Evolutionary conservation across 2,113 vertebrate species (phyloP).

Genomic region (Colossoma macropomum): DNA sequence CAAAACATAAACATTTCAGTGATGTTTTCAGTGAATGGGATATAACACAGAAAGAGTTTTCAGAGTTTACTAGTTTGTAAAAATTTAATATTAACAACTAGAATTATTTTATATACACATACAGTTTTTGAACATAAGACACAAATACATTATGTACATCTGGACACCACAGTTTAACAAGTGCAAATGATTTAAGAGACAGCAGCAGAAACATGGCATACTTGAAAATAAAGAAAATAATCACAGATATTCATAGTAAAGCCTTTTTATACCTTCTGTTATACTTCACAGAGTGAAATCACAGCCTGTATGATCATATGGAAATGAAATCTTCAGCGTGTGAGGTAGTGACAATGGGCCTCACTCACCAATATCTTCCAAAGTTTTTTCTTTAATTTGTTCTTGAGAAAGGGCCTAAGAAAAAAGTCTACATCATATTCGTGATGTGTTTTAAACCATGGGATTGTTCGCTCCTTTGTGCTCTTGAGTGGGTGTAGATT

Average conservation of each 20-base stretch:
- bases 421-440: no score
- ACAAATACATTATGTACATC: conserved; percentile 36
- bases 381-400: no score
- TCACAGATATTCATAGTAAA: neutral
- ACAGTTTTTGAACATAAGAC: conserved; percentile 51
- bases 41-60: neutral
- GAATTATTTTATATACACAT: conserved; percentile 51
- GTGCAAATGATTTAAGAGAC: conserved; percentile 29
- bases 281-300: neutral
- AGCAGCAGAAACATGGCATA: conserved; percentile 33
- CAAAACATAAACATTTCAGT: neutral
- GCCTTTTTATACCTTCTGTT: neutral
- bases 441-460: no score
- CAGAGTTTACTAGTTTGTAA: neutral
- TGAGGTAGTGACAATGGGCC: conserved; percentile 39
- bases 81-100: conserved; percentile 46
- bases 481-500: no score
- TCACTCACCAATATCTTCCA: no score
- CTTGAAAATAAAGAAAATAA: neutral
- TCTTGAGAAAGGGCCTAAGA: no score
- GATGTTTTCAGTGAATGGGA: neutral
- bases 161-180: conserved; percentile 14
- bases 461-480: no score
- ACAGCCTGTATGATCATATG: conserved; percentile 4
- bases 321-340: conserved; percentile 7